phyloP scores from a whole-genome alignment of 2,888 invertebrate genomes.

The Epistrophe eligans region DNA sequence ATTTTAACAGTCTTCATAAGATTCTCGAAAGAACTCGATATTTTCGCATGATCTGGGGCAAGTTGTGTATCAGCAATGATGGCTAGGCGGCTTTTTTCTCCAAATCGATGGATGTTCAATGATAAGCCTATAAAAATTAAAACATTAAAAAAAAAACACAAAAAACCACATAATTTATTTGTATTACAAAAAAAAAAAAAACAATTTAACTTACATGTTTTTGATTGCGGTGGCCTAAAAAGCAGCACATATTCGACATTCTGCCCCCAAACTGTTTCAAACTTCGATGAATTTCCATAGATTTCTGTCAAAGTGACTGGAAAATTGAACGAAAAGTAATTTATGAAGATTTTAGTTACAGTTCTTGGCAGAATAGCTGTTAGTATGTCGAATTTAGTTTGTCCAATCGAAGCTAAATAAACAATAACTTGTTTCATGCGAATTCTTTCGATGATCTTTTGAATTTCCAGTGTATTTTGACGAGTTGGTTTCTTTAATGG shows the following conservation, averaged over 20 bases:
- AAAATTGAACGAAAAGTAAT: slow-evolving; percentile 82
- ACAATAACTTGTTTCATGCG: slow-evolving; percentile 81
- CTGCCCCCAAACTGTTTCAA: slow-evolving; percentile 82
- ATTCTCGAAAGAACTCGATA: slow-evolving; percentile 81
- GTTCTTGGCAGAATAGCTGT: slow-evolving; percentile 82
- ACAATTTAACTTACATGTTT: slow-evolving; percentile 80
- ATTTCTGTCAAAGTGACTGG: slow-evolving; percentile 83
- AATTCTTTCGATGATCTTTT: slow-evolving; percentile 80
- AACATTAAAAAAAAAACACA: no score
- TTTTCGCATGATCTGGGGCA: slow-evolving; percentile 81
- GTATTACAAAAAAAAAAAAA: slow-evolving; percentile 6
- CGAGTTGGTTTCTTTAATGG: slow-evolving; percentile 80
- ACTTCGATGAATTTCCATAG: slow-evolving; percentile 80
- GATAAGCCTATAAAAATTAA: slow-evolving; percentile 79
- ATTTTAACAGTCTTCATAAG: slow-evolving; percentile 80
- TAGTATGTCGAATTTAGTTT: slow-evolving; percentile 81
- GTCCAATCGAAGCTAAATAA: slow-evolving; percentile 82
- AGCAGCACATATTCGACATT: slow-evolving; percentile 81
- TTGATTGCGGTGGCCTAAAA: slow-evolving; percentile 83
- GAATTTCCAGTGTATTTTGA: slow-evolving; percentile 79
- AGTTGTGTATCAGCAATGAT: slow-evolving; percentile 83
- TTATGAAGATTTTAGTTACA: slow-evolving; percentile 82
- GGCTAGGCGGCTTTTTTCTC: slow-evolving; percentile 81
- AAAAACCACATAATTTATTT: no score
- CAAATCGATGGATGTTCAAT: slow-evolving; percentile 83